These are phyloP conservation scores for Harpagifer antarcticus DNA, from an alignment of 2,797 vertebrate species.

Conservation along the genomic window DNA sequence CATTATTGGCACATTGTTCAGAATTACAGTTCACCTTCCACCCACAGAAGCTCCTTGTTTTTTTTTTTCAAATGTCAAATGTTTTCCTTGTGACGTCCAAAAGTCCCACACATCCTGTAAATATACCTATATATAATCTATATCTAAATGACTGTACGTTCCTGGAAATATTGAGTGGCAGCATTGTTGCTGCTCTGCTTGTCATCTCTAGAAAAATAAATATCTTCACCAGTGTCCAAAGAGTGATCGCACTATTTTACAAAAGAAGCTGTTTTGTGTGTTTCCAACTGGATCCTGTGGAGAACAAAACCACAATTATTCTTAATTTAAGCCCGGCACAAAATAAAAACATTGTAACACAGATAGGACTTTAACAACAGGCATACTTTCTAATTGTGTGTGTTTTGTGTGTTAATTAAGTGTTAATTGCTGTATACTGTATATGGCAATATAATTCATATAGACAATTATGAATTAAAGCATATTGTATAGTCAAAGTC, in stretches of 20 bases:
- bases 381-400: conserved; percentile 11
- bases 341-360: conserved; percentile 8
- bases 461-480: too few relatives aligned
- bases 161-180: conserved; percentile 84
- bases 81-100: conserved; percentile 68
- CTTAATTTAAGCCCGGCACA: conserved; percentile 24
- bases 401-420: too few relatives aligned
- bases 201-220: conserved; percentile 98
- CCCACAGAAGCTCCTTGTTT: conserved; percentile 72
- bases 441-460: too few relatives aligned
- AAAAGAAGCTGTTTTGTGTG: conserved; percentile 84
- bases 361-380: conserved; percentile 10
- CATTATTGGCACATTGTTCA: conserved; percentile 99
- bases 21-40: conserved; percentile 86
- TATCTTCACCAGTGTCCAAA: conserved; percentile 92
- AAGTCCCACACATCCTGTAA: conserved; percentile 77
- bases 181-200: conserved; percentile 82
- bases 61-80: conserved; percentile 65
- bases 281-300: conserved; percentile 93
- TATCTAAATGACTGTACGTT: conserved; percentile 80
- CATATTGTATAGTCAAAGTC: too few relatives aligned
- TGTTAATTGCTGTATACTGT: too few relatives aligned
- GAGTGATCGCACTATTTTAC: conserved; percentile 88
- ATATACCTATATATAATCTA: conserved; percentile 80
- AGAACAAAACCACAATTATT: conserved; percentile 72